A percentile compares a stretch with the other conserved stretches of the same genome.
Conservation (phyloP, 2,113 vertebrate genomes). For the Lethenteron reissneri region DNA sequence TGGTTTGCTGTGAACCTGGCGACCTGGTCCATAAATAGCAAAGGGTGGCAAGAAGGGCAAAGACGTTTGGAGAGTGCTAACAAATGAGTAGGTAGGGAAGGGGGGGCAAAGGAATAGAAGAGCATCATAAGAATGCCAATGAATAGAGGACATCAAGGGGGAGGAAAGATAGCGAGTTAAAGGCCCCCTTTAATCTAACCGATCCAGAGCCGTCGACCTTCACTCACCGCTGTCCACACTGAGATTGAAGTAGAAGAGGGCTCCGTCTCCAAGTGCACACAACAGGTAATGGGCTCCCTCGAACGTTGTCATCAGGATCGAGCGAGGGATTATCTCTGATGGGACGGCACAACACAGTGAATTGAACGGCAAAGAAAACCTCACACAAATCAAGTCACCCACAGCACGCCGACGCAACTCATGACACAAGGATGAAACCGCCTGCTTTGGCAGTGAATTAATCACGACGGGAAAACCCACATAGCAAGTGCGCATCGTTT, state of each 20-base stretch:
- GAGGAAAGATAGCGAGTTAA: no score
- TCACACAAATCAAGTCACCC: no score
- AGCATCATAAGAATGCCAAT: background rate
- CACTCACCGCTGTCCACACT: constrained; percentile 54
- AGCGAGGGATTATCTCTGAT: constrained; percentile 88
- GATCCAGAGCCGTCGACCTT: no score
- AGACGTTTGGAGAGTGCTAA: background rate
- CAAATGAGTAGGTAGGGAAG: background rate
- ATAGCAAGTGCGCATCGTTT: no score
- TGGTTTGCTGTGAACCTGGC: background rate
- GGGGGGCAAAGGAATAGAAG: background rate
- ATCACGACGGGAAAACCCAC: no score
- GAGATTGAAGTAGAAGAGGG: constrained; percentile 89
- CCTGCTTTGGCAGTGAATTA: no score
- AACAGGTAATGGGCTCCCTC: constrained; percentile 90
- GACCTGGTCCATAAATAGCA: background rate
- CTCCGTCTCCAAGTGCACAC: constrained; percentile 85
- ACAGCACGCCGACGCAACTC: no score
- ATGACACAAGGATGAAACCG: no score
- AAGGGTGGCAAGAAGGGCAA: background rate
- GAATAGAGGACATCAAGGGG: background rate
- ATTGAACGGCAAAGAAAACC: background rate
- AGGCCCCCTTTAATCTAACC: no score
- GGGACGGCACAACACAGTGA: constrained; percentile 3
- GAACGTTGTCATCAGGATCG: constrained; percentile 95